Conservation (phyloP, 2,797 vertebrate species). For the Lepilemur septentrionalis region DNA sequence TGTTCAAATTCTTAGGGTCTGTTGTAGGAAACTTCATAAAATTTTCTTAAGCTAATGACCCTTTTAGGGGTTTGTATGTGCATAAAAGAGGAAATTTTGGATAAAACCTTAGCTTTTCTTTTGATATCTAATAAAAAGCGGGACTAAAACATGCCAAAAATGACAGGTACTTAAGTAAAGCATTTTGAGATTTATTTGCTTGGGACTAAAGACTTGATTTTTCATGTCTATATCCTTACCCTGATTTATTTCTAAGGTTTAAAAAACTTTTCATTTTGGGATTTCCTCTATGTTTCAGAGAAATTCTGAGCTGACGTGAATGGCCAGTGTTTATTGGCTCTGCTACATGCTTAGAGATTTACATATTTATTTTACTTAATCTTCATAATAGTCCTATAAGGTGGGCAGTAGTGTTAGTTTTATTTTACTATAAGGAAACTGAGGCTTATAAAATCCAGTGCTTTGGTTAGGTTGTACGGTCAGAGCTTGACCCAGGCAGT, state of each 20-base stretch:
- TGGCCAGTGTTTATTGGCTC: neutral
- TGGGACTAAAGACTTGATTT: neutral
- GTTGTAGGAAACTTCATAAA: neutral
- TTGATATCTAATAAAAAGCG: neutral
- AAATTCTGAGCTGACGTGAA: neutral
- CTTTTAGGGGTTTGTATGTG: neutral
- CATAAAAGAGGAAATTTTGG: neutral
- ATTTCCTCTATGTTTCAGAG: neutral
- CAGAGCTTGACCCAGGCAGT: neutral
- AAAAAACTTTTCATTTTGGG: neutral
- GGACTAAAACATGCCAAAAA: neutral
- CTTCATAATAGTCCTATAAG: neutral
- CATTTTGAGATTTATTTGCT: neutral
- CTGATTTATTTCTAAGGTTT: neutral
- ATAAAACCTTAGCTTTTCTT: slow-evolving; percentile 9
- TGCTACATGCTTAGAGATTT: neutral
- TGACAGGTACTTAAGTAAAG: slow-evolving; percentile 21
- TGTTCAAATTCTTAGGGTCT: neutral
- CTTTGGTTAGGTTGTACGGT: no score
- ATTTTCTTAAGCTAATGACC: neutral
- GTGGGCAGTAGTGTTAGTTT: neutral
- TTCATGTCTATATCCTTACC: neutral
- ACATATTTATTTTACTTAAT: neutral
- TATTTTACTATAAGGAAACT: neutral
- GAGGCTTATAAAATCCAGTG: neutral